phyloP scores from a whole-genome alignment of 1,140 invertebrate genomes.

The Ceratosolen fusciceps region DNA sequence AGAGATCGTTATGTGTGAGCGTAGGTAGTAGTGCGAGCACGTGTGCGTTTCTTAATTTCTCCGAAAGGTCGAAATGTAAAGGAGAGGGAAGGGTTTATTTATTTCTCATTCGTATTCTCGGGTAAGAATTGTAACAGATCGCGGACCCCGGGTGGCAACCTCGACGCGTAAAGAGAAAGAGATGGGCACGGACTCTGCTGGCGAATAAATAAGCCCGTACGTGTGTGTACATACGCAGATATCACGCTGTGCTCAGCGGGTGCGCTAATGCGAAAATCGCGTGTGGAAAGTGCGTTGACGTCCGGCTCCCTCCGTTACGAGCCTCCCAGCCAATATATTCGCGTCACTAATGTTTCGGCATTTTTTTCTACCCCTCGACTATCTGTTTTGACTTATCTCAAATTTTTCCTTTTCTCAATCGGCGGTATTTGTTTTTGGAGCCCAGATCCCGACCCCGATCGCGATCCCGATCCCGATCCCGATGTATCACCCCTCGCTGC shows the following conservation, averaged over 20 bases:
- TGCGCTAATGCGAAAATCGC: conserved; percentile 68
- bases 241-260: conserved; percentile 65
- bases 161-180: conserved; percentile 14
- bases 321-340: neutral
- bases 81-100: too few relatives aligned
- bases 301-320: too few relatives aligned
- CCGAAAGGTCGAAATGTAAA: too few relatives aligned
- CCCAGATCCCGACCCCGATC: too few relatives aligned
- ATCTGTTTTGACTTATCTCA: neutral
- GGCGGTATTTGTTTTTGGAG: too few relatives aligned
- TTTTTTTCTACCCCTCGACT: neutral
- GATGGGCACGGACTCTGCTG: conserved; percentile 55
- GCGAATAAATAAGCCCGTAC: conserved; percentile 65
- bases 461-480: too few relatives aligned
- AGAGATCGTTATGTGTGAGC: too few relatives aligned
- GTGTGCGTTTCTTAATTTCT: too few relatives aligned
- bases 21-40: too few relatives aligned
- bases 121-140: neutral
- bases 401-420: conserved; percentile 13
- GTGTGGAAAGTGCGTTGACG: conserved; percentile 54
- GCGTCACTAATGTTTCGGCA: neutral
- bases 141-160: conserved; percentile 3
- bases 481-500: too few relatives aligned
- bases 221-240: conserved; percentile 63
- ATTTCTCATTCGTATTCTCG: neutral